Conservation (phyloP, 1,140 invertebrate genomes). For the Asbolus verrucosus region DNA sequence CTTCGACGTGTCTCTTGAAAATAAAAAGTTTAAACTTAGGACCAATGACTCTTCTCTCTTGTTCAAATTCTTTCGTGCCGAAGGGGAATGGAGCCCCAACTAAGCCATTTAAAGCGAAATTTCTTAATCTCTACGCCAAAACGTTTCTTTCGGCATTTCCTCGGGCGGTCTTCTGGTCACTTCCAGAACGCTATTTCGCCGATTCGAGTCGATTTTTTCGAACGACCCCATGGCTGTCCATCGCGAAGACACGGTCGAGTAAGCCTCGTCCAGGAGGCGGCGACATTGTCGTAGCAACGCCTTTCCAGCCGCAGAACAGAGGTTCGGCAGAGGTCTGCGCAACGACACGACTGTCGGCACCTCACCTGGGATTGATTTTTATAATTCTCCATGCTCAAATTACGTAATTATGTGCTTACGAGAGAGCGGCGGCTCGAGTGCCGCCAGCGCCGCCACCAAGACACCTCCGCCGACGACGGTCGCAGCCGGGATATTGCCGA, state of each 20-base stretch:
- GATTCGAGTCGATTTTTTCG: no score
- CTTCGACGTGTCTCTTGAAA: no score
- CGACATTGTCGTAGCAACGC: slow-evolving; percentile 4
- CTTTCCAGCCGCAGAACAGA: slow-evolving; percentile 14
- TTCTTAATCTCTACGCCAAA: no score
- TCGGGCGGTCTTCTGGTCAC: background rate
- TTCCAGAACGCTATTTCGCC: no score
- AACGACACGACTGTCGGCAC: slow-evolving; percentile 40
- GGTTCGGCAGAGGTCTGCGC: slow-evolving; percentile 39
- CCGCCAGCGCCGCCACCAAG: slow-evolving; percentile 5
- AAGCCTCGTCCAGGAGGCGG: slow-evolving; percentile 46
- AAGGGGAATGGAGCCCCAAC: no score
- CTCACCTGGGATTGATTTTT: slow-evolving; percentile 54
- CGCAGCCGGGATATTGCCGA: background rate
- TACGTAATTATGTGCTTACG: slow-evolving; percentile 50
- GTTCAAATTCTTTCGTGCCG: no score
- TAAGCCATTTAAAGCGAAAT: no score
- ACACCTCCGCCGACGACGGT: background rate
- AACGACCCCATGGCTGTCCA: background rate
- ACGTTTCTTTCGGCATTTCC: no score
- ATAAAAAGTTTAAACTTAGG: no score
- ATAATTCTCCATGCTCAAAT: slow-evolving; percentile 52
- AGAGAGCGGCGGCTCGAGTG: no score
- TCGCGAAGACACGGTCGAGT: no score
- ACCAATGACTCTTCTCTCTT: no score